A percentile compares a stretch with the other conserved stretches of the same genome.
phyloP scores from a whole-genome alignment of 2,888 invertebrate genomes.

The Rhingia rostrata region DNA sequence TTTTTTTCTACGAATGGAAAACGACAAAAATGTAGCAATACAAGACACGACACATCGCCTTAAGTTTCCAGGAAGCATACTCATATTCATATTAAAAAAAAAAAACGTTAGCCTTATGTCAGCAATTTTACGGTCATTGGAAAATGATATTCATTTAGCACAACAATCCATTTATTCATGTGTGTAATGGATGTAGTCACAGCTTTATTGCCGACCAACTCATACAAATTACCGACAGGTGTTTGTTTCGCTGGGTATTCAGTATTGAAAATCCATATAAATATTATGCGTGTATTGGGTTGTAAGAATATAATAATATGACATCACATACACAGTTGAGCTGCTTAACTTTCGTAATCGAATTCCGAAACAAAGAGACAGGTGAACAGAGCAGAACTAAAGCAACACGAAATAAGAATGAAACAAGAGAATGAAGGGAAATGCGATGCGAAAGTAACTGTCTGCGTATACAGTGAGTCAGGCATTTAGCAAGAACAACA shows the following conservation, averaged over 20 bases:
- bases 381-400: background rate
- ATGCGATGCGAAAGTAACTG: too few relatives aligned
- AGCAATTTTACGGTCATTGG: slow-evolving; percentile 6
- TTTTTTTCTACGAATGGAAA: background rate
- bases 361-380: background rate
- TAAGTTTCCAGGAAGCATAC: slow-evolving; percentile 8
- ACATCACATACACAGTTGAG: background rate
- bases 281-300: background rate
- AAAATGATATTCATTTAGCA: slow-evolving; percentile 14
- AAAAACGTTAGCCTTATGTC: slow-evolving; percentile 9
- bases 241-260: background rate
- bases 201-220: background rate
- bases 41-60: background rate
- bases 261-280: background rate
- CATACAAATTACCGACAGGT: slow-evolving; percentile 12
- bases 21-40: background rate
- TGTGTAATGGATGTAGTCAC: too few relatives aligned
- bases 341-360: background rate
- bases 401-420: background rate
- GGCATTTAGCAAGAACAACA: background rate
- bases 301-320: background rate
- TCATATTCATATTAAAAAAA: background rate
- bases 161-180: background rate
- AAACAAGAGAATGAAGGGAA: background rate
- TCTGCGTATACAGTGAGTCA: slow-evolving; percentile 10